Evolutionary conservation across 2,113 vertebrate species (phyloP), one percentile per base, ranked within the genome.

Genomic region (Corvus hawaiiensis): DNA sequence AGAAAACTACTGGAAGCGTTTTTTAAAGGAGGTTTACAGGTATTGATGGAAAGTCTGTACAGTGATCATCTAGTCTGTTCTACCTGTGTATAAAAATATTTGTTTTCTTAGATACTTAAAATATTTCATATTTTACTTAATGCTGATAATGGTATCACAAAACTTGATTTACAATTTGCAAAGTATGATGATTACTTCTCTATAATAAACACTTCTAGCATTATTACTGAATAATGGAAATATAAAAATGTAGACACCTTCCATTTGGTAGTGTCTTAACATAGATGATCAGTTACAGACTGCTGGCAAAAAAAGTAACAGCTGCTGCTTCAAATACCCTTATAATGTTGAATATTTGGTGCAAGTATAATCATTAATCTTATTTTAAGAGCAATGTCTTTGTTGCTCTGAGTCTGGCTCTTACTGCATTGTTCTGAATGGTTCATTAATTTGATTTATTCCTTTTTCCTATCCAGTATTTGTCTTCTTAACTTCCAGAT

Each of bases 11-110:
- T 96, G 43, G 82, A 96, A 84, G 49, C 14, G 49, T 35, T 93
- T 98, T 85, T 85, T 87, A 93, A 97, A 96, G 54, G 61, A 82
- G 3, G 92, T 96, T 89, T 95, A 84, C 37, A 97, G 86, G 37
- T 92, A 92, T 3, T 46, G 88, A 94, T 89, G 85, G 79, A 73
- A 97, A 85, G 74, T 93, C 83, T 74, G 26, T 69, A 24, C 51
- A 33, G 19, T 55, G 51, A 48, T 32, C 46, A 80, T 41, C 19
- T 17, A 37, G n/a, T 49, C 43, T 73, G 22, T 55, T 73, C 32
- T 49, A 61, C 26, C 15, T 39, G 13, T n/a, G 10, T 59, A 48
- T 35, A 43, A 84, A 82, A 75, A 48, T n/a, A 51, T 4, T 20
- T 30, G 8, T 43, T 66, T 22, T 69, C 49, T 84, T 59, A 35